phyloP scores from a whole-genome alignment of 2,888 invertebrate genomes.

The Tholera decimalis region DNA sequence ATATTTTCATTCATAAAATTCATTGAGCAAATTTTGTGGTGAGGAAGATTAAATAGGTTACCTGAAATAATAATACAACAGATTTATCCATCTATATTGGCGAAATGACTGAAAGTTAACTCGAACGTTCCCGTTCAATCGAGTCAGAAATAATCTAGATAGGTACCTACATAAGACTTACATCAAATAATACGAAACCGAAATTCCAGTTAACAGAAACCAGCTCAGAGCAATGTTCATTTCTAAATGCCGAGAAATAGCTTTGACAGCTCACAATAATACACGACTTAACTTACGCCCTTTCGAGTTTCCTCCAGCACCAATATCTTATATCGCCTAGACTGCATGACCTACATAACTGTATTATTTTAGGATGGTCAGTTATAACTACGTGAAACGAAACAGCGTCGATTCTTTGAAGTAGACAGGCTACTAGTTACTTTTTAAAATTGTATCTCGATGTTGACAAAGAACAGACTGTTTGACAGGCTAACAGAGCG shows the following conservation, averaged over 20 bases:
- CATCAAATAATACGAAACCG: conserved; percentile 11
- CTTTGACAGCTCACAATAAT: conserved; percentile 51
- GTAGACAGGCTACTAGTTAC: conserved; percentile 42
- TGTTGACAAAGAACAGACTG: conserved; percentile 65
- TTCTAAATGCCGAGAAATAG: conserved; percentile 33
- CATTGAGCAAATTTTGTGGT: background rate
- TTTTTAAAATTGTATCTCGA: conserved; percentile 57
- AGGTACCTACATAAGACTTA: background rate
- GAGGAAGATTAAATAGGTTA: conserved; percentile 20
- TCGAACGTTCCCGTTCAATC: conserved; percentile 4
- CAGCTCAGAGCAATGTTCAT: conserved; percentile 20
- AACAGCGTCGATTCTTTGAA: conserved; percentile 67
- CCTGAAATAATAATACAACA: background rate
- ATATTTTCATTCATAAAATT: conserved; percentile 21
- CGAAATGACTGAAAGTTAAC: no score
- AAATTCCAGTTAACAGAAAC: conserved; percentile 34
- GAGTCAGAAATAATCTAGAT: conserved; percentile 18
- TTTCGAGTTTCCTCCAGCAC: conserved; percentile 51
- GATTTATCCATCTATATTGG: no score
- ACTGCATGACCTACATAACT: conserved; percentile 75
- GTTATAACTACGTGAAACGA: conserved; percentile 66
- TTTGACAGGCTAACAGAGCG: conserved; percentile 55
- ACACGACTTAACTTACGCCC: conserved; percentile 44
- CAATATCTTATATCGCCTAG: conserved; percentile 69
- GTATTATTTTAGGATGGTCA: conserved; percentile 75